Percentiles rank a stretch among this genome's conserved stretches.
Conservation (phyloP, 2,797 vertebrate species). For the Anas bernieri region DNA sequence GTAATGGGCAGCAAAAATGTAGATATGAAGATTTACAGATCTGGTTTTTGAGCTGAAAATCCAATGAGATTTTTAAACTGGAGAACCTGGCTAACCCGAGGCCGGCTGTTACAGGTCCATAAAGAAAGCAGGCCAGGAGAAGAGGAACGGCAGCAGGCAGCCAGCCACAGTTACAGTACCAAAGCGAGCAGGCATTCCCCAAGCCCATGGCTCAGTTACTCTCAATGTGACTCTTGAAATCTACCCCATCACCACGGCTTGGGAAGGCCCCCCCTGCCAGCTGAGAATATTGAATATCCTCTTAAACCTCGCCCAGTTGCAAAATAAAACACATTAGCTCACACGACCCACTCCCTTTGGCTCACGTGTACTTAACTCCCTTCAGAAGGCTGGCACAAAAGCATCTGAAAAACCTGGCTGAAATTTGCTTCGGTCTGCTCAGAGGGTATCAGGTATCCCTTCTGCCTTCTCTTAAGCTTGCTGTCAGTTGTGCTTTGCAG, state of each 20-base stretch:
- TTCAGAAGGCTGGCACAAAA: neutral
- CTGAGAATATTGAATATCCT: neutral
- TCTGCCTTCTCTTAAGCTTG: neutral
- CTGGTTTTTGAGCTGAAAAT: neutral
- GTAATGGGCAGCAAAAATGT: neutral
- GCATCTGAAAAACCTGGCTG: neutral
- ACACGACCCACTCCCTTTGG: neutral
- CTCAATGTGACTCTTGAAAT: neutral
- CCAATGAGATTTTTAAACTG: neutral
- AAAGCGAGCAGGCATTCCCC: neutral
- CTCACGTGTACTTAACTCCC: neutral
- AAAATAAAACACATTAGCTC: neutral
- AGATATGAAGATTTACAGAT: neutral
- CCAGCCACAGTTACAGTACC: rapidly evolving
- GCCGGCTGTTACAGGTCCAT: rapidly evolving
- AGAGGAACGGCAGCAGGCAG: neutral
- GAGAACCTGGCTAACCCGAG: neutral
- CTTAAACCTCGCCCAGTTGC: neutral
- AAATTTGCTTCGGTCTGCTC: neutral
- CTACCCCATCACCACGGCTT: neutral
- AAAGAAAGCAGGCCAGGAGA: neutral
- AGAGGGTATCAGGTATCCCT: neutral
- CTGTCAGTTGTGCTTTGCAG: neutral
- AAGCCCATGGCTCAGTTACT: neutral
- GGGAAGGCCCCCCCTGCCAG: neutral